phyloP scores from a whole-genome alignment of 2,797 vertebrate genomes.

The Phataginus tetradactyla region DNA sequence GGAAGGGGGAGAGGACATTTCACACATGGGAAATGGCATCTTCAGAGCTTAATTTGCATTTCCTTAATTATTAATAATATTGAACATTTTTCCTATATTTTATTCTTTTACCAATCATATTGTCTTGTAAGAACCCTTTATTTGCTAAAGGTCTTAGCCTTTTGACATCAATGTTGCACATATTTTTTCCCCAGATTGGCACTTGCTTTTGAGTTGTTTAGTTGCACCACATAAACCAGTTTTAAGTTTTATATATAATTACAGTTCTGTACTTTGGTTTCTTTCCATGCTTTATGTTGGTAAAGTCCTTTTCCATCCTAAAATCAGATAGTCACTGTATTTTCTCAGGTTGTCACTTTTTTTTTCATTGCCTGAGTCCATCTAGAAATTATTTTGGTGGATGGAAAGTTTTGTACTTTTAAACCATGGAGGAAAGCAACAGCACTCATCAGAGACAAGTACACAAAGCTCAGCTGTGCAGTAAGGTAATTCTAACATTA shows the following conservation, averaged over 20 bases:
- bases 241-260: slow-evolving; percentile 6
- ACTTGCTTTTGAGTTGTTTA: slow-evolving; percentile 31
- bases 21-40: not conserved
- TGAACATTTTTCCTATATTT: not conserved
- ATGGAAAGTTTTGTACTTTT: slow-evolving; percentile 45
- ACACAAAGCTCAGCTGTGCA: not conserved
- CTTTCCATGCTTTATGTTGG: not conserved
- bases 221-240: not conserved
- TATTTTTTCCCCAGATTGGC: not conserved
- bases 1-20: not conserved
- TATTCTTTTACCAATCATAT: not conserved
- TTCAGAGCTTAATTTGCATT: not conserved
- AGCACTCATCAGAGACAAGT: not conserved
- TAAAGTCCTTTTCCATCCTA: not conserved
- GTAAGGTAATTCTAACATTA: not conserved
- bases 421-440: not conserved
- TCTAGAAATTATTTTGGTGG: not conserved
- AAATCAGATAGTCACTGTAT: not conserved
- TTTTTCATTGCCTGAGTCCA: not conserved
- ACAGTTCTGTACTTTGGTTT: not conserved
- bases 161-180: not conserved
- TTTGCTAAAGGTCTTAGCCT: not conserved
- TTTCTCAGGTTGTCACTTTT: slow-evolving; percentile 42
- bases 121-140: slow-evolving; percentile 4
- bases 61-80: slow-evolving; percentile 25